Evolutionary conservation across 2,888 invertebrate species (phyloP), one percentile per base, ranked within the genome.

Genomic region (Cheilosia variabilis): DNA sequence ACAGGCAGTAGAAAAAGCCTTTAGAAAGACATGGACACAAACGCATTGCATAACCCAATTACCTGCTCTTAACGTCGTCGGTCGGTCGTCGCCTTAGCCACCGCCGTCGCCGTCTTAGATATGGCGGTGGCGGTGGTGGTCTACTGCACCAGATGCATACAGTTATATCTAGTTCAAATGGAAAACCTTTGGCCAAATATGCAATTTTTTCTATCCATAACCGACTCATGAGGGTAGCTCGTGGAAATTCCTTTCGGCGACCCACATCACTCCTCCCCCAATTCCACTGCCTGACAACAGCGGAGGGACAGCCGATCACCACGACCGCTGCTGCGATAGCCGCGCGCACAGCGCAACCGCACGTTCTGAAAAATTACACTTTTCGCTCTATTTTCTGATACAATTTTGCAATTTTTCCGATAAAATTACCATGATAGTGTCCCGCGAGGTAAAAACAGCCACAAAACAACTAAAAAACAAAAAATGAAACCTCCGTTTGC

Each of bases 1-100:
- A 65, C 27, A 22, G 17, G 47, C 27, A 71, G n/a, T 24, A 53
- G 10, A 41, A 65, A 65, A 62, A 65, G 57, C 37, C 81, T 82
- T 71, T 63, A 34, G 77, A 77, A 66, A 66, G 41, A 63, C 79
- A 78, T 79, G 84, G 80, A 75, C 69, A 80, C 75, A 80, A 84
- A 80, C 65, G 75, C 65, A 84, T 84, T 84, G 69, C 80, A 84
- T 84, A 84, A 84, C 80, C 75, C 80, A 80, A 84, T 84, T 84
- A 80, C 80, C 80, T 65, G 63, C 60, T 68, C 66, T 50, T 63
- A 60, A 71, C 58, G 27, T 27, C 27, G 27, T 27, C 31, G 31
- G 31, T 31, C 47, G 73, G 65, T 53, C 53, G 45, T n/a, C 10
- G 52, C 45, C 31, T 31, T 31, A 31, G 31, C 31, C 31, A 31